Evolutionary conservation across 2,113 vertebrate species (phyloP).

Genomic region (Tamias sibiricus): DNA sequence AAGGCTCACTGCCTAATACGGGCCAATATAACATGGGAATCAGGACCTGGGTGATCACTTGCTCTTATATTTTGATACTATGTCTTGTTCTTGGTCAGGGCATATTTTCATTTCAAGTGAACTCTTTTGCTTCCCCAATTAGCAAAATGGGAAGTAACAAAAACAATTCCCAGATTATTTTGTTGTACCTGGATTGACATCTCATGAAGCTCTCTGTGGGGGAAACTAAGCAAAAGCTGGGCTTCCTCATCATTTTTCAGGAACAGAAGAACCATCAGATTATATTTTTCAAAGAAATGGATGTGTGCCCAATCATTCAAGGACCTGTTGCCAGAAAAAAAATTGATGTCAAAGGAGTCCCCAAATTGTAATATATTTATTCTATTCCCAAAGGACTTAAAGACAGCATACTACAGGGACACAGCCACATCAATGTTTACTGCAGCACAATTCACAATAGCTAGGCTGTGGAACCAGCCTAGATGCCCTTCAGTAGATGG

Average conservation of each 20-base stretch:
- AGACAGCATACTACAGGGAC: too few species aligned
- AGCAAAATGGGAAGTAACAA: neutral
- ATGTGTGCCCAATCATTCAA: neutral
- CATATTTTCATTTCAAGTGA: neutral
- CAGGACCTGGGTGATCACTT: neutral
- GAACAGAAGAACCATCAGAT: neutral
- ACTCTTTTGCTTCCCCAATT: neutral
- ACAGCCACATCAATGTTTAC: too few species aligned
- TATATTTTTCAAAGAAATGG: neutral
- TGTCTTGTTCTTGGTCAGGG: neutral
- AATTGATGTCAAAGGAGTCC: neutral
- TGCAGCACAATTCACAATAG: too few species aligned
- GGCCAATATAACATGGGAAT: too few species aligned
- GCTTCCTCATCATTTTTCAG: neutral
- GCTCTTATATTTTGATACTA: neutral
- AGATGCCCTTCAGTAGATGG: too few species aligned
- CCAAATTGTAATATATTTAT: too few species aligned
- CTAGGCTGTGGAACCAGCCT: too few species aligned
- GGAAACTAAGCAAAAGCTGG: neutral
- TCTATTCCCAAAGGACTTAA: too few species aligned
- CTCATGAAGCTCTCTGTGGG: neutral
- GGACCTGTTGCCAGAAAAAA: neutral
- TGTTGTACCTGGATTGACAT: neutral
- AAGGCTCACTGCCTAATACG: neutral
- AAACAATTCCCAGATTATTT: neutral